Conservation (phyloP, 1,140 invertebrate species). For the Sycophaga agraensis region DNA sequence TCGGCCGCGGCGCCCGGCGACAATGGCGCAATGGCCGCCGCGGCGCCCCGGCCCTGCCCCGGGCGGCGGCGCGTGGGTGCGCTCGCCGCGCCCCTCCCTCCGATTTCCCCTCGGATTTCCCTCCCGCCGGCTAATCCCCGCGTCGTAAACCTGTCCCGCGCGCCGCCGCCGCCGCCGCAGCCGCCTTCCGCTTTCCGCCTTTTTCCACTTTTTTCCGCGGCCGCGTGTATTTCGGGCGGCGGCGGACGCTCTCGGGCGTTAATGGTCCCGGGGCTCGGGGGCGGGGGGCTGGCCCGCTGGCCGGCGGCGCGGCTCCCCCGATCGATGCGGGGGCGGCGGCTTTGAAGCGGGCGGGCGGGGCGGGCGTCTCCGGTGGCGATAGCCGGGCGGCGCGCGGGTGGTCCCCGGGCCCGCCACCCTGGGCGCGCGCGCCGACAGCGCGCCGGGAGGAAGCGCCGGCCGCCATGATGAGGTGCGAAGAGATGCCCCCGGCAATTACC, state of each 20-base stretch:
- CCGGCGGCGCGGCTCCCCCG: too few species aligned
- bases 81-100: neutral
- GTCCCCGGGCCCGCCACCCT: neutral
- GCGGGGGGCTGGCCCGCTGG: too few species aligned
- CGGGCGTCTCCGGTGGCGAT: neutral
- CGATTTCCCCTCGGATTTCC: conserved; percentile 16
- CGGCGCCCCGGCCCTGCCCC: conserved; percentile 45
- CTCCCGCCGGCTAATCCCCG: conserved; percentile 11
- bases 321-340: too few species aligned
- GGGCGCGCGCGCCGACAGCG: neutral
- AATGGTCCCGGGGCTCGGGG: too few species aligned
- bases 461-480: conserved; percentile 59
- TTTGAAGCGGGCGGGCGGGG: neutral
- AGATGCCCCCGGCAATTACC: conserved; percentile 51
- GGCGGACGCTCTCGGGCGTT: too few species aligned
- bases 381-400: neutral
- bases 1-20: conserved; percentile 54
- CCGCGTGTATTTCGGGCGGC: too few species aligned
- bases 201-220: too few species aligned
- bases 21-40: conserved; percentile 23
- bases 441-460: conserved; percentile 18
- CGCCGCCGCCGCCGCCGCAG: neutral
- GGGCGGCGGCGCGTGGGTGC: neutral
- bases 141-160: conserved; percentile 11
- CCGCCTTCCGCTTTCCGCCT: neutral